phyloP scores from a whole-genome alignment of 2,888 invertebrate species.

The Eilema depressum region DNA sequence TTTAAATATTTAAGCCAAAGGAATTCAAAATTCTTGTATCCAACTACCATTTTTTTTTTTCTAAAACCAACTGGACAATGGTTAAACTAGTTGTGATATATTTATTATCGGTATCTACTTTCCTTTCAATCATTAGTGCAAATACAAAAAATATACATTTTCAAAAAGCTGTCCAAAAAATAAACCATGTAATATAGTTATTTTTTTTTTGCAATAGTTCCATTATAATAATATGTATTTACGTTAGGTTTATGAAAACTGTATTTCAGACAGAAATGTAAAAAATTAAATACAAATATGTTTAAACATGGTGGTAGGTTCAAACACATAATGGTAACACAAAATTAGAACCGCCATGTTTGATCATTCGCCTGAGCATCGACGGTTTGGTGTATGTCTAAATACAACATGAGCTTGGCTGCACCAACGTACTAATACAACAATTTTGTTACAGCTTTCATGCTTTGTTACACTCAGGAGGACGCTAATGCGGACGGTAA shows the following conservation, averaged over 20 bases:
- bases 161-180: not conserved
- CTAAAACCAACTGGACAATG: too few relatives aligned
- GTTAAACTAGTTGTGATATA: too few relatives aligned
- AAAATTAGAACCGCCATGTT: not conserved
- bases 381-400: conserved; percentile 40
- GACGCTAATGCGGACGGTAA: conserved; percentile 96
- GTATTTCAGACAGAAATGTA: not conserved
- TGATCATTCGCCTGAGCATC: conserved; percentile 30
- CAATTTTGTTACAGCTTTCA: conserved; percentile 94
- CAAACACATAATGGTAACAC: conserved; percentile 1
- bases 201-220: not conserved
- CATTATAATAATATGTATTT: not conserved
- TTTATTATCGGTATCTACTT: too few relatives aligned
- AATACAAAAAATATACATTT: not conserved
- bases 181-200: not conserved
- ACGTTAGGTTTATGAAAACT: not conserved
- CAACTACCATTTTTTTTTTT: too few relatives aligned
- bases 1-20: too few relatives aligned
- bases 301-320: too few relatives aligned
- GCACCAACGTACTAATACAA: conserved; percentile 62
- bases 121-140: too few relatives aligned
- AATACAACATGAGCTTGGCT: conserved; percentile 41
- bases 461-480: conserved; percentile 98
- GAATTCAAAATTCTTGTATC: too few relatives aligned
- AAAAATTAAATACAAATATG: not conserved